Percentiles rank a stretch among this genome's conserved stretches.
Evolutionary conservation across 2,888 invertebrate genomes (phyloP).

Genomic region (Caenorhabditis panamensis): DNA sequence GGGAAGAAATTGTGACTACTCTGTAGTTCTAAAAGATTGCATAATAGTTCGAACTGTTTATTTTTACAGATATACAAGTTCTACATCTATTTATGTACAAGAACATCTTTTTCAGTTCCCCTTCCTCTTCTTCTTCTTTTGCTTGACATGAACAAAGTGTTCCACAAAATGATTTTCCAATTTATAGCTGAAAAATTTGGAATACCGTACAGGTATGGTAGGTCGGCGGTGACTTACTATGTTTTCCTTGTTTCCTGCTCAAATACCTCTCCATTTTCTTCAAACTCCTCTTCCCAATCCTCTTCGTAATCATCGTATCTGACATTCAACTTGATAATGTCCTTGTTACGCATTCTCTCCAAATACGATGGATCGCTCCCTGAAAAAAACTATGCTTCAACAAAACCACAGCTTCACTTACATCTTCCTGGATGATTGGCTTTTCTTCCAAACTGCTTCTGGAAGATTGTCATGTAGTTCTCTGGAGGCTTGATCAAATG

Average conservation of each 20-base stretch:
- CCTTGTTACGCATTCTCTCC: slow-evolving; percentile 23
- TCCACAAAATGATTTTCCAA: slow-evolving; percentile 40
- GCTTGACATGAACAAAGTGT: slow-evolving; percentile 35
- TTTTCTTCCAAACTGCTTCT: slow-evolving; percentile 23
- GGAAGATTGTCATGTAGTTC: slow-evolving; percentile 30
- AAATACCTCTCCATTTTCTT: background rate
- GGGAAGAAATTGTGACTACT: too few relatives aligned
- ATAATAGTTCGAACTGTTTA: too few relatives aligned
- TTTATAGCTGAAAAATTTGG: slow-evolving; percentile 31
- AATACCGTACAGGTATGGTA: too few relatives aligned
- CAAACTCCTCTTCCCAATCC: background rate
- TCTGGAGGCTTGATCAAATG: slow-evolving; percentile 44
- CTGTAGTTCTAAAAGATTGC: too few relatives aligned
- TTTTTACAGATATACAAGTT: too few relatives aligned
- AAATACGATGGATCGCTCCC: slow-evolving; percentile 23
- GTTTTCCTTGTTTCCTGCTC: background rate
- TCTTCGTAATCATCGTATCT: slow-evolving; percentile 30
- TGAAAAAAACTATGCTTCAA: too few relatives aligned
- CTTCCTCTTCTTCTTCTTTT: slow-evolving; percentile 17
- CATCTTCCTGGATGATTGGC: slow-evolving; percentile 31
- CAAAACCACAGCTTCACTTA: slow-evolving; percentile 12
- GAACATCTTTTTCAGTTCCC: background rate
- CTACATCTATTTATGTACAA: too few relatives aligned
- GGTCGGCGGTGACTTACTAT: background rate
- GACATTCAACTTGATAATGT: slow-evolving; percentile 4